phyloP scores from a whole-genome alignment of 2,113 vertebrate species.

The Sarotherodon lohbergeri region DNA sequence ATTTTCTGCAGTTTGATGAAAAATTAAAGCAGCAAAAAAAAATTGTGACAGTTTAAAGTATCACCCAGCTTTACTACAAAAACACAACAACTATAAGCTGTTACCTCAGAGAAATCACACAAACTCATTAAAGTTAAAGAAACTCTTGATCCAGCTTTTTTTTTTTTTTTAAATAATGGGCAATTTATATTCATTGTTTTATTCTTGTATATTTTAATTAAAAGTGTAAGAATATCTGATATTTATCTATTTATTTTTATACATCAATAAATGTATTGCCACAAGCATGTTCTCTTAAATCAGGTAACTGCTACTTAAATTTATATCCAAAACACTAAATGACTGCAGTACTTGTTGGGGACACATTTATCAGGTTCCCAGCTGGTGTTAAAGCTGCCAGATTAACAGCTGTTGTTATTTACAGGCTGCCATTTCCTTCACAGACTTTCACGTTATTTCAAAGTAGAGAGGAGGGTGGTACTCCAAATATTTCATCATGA shows the following conservation, averaged over 20 bases:
- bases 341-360: not conserved
- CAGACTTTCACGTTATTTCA: not conserved
- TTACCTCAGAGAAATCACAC: not conserved
- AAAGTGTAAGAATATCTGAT: constrained; percentile 57
- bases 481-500: not conserved
- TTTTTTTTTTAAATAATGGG: not conserved
- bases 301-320: not conserved
- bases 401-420: not conserved
- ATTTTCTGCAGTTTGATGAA: not conserved
- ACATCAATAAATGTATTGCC: constrained; percentile 60
- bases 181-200: not conserved
- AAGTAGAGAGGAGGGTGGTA: not conserved
- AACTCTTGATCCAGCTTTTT: not conserved
- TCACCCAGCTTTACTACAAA: not conserved
- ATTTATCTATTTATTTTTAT: constrained; percentile 56
- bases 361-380: not conserved
- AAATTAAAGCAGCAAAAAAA: not conserved
- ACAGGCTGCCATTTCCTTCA: not conserved
- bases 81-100: not conserved
- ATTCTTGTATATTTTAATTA: constrained; percentile 11
- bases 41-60: not conserved
- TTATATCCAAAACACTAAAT: not conserved
- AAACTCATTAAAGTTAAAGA: not conserved
- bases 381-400: not conserved
- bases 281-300: not conserved